Conservation (phyloP, 1,140 invertebrate species). For the Neodiprion virginianus region DNA sequence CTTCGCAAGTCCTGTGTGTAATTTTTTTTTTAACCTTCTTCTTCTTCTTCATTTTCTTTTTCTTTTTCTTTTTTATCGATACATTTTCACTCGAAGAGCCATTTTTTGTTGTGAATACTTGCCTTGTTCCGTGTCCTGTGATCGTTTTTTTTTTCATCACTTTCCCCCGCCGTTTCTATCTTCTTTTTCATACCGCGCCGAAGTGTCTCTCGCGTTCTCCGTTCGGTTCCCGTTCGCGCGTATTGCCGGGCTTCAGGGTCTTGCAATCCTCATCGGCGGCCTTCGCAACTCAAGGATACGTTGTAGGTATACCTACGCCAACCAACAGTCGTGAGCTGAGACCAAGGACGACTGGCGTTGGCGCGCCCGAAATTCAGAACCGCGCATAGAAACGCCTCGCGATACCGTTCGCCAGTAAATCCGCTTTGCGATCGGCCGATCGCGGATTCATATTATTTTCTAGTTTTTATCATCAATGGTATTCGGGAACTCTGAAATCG, state of each 20-base stretch:
- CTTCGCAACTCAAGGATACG: not conserved
- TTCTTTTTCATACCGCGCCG: no score
- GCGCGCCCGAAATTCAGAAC: not conserved
- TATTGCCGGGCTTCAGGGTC: not conserved
- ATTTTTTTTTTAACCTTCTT: not conserved
- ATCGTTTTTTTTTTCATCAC: conserved; percentile 8
- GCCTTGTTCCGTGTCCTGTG: not conserved
- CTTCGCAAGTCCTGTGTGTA: not conserved
- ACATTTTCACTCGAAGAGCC: no score
- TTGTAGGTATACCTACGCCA: not conserved
- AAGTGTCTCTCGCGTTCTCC: not conserved
- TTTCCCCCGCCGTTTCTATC: not conserved
- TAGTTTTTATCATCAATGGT: no score
- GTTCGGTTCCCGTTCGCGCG: not conserved
- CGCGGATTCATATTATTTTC: no score
- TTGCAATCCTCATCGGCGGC: not conserved
- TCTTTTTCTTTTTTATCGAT: not conserved
- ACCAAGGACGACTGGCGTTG: not conserved
- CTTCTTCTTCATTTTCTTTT: not conserved
- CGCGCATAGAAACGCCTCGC: no score
- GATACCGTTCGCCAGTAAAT: no score
- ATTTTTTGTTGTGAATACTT: no score
- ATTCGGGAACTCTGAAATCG: no score
- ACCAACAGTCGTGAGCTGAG: not conserved
- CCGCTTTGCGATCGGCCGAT: no score